Evolutionary conservation across 1,140 invertebrate species (phyloP).

Genomic region (Neodiprion virginianus): DNA sequence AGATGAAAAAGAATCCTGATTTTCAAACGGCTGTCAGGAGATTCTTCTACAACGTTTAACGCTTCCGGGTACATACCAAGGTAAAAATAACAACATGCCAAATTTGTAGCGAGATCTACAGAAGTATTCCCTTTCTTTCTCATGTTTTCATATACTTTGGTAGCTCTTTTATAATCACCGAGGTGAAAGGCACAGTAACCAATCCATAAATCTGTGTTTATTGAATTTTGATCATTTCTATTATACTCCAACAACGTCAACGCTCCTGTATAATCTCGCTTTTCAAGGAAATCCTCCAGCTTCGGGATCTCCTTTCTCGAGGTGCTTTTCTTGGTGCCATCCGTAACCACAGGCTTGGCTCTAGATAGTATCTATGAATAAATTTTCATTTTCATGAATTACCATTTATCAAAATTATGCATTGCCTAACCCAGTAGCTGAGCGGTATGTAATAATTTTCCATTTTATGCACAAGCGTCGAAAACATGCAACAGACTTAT

Average conservation of each 20-base stretch:
- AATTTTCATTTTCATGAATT: not conserved
- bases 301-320: slow-evolving; percentile 69
- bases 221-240: slow-evolving; percentile 63
- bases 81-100: slow-evolving; percentile 96
- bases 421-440: too few species aligned
- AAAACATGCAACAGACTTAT: too few species aligned
- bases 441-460: too few species aligned
- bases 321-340: slow-evolving; percentile 52
- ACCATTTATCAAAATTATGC: too few species aligned
- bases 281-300: slow-evolving; percentile 89
- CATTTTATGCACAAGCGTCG: too few species aligned
- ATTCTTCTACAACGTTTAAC: slow-evolving; percentile 68
- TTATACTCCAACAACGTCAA: slow-evolving; percentile 89
- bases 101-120: slow-evolving; percentile 73
- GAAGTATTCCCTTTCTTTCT: slow-evolving; percentile 53
- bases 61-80: slow-evolving; percentile 84
- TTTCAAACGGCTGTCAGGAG: slow-evolving; percentile 70
- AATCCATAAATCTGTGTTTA: slow-evolving; percentile 83
- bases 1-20: slow-evolving; percentile 91
- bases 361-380: slow-evolving; percentile 71
- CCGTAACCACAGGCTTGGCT: slow-evolving; percentile 69
- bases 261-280: slow-evolving; percentile 92
- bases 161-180: slow-evolving; percentile 89
- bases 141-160: slow-evolving; percentile 74
- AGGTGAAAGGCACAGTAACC: slow-evolving; percentile 95